Conservation (phyloP, 2,113 vertebrate genomes). For the Crocuta crocuta region DNA sequence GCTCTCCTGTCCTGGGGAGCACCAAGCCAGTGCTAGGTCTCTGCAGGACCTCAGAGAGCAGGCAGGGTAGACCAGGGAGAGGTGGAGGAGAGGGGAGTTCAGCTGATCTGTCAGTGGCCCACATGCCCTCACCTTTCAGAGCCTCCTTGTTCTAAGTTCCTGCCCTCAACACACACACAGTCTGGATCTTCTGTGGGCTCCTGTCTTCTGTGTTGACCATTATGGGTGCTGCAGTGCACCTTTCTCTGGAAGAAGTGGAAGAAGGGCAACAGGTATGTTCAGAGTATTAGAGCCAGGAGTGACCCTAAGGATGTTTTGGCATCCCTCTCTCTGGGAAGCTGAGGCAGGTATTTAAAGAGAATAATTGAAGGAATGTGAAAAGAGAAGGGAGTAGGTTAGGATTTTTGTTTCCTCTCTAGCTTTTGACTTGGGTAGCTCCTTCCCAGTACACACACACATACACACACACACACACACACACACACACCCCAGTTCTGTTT, state of each 20-base stretch:
- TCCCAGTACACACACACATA: not conserved
- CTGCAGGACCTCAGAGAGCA: not conserved
- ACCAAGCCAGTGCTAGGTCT: not conserved
- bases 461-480: not conserved
- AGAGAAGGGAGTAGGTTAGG: not conserved
- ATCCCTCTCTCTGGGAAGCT: not conserved
- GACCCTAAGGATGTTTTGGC: not conserved
- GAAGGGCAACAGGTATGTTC: not conserved
- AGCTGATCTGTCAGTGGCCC: not conserved
- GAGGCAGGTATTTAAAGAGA: not conserved
- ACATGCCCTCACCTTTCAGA: not conserved
- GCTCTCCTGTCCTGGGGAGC: not conserved
- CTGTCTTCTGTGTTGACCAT: not conserved
- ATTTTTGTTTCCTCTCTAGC: not conserved
- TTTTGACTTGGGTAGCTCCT: not conserved
- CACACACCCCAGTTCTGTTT: not conserved
- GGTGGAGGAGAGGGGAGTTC: rapidly evolving
- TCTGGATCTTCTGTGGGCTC: not conserved
- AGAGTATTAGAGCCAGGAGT: not conserved
- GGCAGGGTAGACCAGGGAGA: not conserved
- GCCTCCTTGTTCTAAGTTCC: not conserved
- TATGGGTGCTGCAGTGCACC: not conserved
- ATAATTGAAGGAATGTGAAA: not conserved
- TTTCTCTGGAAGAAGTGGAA: not conserved
- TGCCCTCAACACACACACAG: not conserved